phyloP scores from a whole-genome alignment of 2,888 invertebrate genomes.

The Nomada fucata region DNA sequence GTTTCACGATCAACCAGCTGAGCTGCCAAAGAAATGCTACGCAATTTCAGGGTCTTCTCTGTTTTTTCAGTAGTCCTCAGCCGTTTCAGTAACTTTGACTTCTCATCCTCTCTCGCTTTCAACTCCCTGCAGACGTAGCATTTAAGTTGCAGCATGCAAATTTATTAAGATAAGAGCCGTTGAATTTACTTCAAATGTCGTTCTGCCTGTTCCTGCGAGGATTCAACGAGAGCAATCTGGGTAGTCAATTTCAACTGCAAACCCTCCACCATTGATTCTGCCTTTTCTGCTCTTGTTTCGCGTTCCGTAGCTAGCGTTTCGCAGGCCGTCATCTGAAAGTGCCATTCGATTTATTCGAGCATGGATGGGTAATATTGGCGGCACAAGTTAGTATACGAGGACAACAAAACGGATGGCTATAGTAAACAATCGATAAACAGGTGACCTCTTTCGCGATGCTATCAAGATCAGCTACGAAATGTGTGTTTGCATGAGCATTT shows the following conservation, averaged over 20 bases:
- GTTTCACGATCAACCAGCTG: constrained; percentile 75
- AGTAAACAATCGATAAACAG: not conserved
- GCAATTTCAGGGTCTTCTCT: constrained; percentile 66
- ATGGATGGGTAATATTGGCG: no score
- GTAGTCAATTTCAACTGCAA: constrained; percentile 71
- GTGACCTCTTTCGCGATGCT: not conserved
- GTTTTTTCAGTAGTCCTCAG: constrained; percentile 71
- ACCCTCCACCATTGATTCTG: constrained; percentile 72
- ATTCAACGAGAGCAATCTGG: constrained; percentile 71
- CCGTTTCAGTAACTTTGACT: constrained; percentile 68
- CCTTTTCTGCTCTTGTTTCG: constrained; percentile 67
- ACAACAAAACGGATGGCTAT: not conserved
- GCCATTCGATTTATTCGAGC: not conserved
- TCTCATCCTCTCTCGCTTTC: constrained; percentile 72
- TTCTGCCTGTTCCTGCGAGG: constrained; percentile 72
- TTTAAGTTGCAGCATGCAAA: not conserved
- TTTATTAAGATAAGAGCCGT: no score
- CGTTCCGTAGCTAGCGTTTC: constrained; percentile 73
- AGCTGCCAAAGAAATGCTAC: constrained; percentile 71
- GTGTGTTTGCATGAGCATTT: not conserved
- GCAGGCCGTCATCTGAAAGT: constrained; percentile 67
- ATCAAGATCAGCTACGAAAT: constrained; percentile 17
- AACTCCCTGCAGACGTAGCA: constrained; percentile 62
- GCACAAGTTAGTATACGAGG: no score
- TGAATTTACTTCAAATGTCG: constrained; percentile 69